phyloP scores from a whole-genome alignment of 2,113 vertebrate genomes.

The Oceanites oceanicus region DNA sequence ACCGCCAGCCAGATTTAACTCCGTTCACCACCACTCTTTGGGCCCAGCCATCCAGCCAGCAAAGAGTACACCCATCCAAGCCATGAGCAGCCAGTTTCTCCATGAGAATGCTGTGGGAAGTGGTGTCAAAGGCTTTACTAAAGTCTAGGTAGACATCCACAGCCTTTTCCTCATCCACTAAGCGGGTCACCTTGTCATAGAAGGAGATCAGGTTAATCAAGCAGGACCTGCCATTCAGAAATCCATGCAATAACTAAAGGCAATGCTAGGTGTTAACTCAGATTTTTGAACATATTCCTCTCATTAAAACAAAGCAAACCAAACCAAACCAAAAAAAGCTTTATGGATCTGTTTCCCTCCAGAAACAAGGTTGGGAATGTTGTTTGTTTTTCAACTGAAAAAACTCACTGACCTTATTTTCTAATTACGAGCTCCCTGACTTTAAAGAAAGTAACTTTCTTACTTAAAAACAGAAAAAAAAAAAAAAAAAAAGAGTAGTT shows the following conservation, averaged over 20 bases:
- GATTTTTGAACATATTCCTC: background rate
- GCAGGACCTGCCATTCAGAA: no score
- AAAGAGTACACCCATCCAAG: no score
- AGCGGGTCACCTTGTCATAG: no score
- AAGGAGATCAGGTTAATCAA: no score
- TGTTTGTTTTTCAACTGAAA: background rate
- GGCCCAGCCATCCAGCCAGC: no score
- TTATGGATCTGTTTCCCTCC: background rate
- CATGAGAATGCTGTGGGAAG: no score
- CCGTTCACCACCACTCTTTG: no score
- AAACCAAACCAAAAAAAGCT: background rate
- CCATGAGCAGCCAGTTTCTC: no score
- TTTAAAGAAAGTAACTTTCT: background rate
- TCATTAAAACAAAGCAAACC: background rate
- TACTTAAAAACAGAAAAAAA: background rate
- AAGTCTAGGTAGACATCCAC: no score
- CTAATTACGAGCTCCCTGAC: background rate
- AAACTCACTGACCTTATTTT: background rate
- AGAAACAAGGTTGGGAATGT: background rate
- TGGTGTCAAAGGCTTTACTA: no score
- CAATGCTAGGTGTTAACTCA: background rate
- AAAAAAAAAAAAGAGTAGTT: background rate
- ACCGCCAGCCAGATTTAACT: no score
- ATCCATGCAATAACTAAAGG: background rate
- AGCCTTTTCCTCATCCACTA: no score